Conservation (phyloP, 1,140 invertebrate genomes). For the Venustaconcha ellipsiformis region DNA sequence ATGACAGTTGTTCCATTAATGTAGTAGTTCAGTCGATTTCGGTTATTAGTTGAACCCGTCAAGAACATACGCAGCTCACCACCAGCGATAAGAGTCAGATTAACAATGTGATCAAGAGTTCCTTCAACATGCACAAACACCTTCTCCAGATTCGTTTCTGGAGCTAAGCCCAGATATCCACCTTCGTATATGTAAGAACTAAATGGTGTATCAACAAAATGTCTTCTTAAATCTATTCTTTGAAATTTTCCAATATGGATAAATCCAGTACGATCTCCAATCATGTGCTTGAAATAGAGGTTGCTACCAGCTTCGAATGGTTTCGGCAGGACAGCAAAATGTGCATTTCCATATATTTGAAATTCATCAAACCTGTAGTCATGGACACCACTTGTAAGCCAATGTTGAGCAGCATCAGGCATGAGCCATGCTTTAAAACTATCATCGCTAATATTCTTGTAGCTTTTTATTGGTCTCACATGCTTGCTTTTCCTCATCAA, state of each 20-base stretch:
- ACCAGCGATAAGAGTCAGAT: slow-evolving; percentile 50
- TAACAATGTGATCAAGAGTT: slow-evolving; percentile 50
- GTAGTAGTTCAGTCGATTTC: slow-evolving; percentile 37
- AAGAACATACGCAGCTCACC: slow-evolving; percentile 45
- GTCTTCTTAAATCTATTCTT: slow-evolving; percentile 47
- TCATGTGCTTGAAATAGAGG: slow-evolving; percentile 55
- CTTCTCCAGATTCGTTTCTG: slow-evolving; percentile 49
- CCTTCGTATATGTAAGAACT: slow-evolving; percentile 53
- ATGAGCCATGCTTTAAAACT: slow-evolving; percentile 59
- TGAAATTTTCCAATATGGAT: slow-evolving; percentile 54
- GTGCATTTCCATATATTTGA: slow-evolving; percentile 56
- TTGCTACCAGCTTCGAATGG: slow-evolving; percentile 37
- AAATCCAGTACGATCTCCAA: slow-evolving; percentile 52
- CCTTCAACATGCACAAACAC: slow-evolving; percentile 56
- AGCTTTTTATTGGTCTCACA: slow-evolving; percentile 44
- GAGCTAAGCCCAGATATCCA: slow-evolving; percentile 54
- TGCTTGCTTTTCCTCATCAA: slow-evolving; percentile 27
- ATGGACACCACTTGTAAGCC: slow-evolving; percentile 40
- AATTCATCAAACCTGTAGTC: slow-evolving; percentile 53
- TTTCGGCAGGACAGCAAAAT: slow-evolving; percentile 47
- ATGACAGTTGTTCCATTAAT: slow-evolving; percentile 51
- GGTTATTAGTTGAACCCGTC: slow-evolving; percentile 49
- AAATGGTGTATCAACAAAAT: slow-evolving; percentile 54
- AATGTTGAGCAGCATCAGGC: slow-evolving; percentile 42
- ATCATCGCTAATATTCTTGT: slow-evolving; percentile 44